Evolutionary conservation across 2,113 vertebrate species (phyloP), one percentile per base, ranked within the genome.

Genomic region (Tragulus kanchil): DNA sequence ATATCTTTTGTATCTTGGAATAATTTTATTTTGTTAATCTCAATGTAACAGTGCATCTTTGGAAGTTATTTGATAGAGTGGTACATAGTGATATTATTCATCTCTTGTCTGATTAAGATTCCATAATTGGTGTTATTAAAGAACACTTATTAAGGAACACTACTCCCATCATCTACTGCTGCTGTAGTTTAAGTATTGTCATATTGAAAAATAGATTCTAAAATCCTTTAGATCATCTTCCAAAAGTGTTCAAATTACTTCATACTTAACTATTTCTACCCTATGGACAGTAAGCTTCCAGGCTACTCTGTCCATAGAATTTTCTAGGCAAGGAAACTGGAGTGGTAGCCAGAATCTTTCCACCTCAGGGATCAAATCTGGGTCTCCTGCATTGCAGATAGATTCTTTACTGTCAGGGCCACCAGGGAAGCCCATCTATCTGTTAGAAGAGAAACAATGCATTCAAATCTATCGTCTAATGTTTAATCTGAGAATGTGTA

Each of bases 41-140:
- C 58, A 75, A 8, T 75, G 28, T 54, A 73, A 56, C 6, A 28
- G 21, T 84, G 89, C 45, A 8, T 90, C 88, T 90, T 91, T 79
- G 25, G 16, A 87, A 92, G 45, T 50, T 90, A 12, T 54, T 94
- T 26, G 48, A 11, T 83, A 69, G 26, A 52, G 14, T 4, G 12
- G n/a, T 78, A 42, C 23, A 21, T 65, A 93, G 93, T 65, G 13
- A 86, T 59, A 21, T 64, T 65, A 92, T 85, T 93, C 17, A 69
- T 65, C 31, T 93, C 45, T 14, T 85, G 23, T 87, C 21, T 95
- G 84, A 96, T 92, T 96, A 42, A 83, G 42, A 54, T 42, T 94
- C 95, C 89, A 58, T 85, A 69, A 90, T 69, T 71, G 82, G 25
- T 58, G n/a, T 85, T 45, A 90, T 17, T 89, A 36, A 36, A 94